Conservation (phyloP, 2,888 invertebrate species). For the Meta bourneti region DNA sequence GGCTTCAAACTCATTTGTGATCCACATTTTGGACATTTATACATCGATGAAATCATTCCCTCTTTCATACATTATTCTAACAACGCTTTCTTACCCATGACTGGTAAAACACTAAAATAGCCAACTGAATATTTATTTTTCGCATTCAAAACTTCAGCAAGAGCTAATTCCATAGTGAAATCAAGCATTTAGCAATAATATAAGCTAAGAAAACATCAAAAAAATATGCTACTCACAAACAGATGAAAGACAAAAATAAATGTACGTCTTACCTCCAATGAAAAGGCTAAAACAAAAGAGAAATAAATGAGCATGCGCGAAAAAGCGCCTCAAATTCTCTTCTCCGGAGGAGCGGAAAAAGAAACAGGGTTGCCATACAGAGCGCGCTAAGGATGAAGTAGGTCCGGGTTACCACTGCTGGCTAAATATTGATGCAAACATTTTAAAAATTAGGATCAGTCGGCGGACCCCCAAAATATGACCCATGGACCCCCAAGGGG, state of each 20-base stretch:
- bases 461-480: slow-evolving; percentile 53
- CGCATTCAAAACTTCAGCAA: slow-evolving; percentile 45
- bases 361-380: slow-evolving; percentile 73
- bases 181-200: not conserved
- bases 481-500: too few relatives aligned
- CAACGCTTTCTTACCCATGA: slow-evolving; percentile 48
- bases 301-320: too few relatives aligned
- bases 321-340: not conserved
- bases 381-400: slow-evolving; percentile 77
- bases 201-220: too few relatives aligned
- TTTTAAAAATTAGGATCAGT: slow-evolving; percentile 63
- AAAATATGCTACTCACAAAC: too few relatives aligned
- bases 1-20: too few relatives aligned
- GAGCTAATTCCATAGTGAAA: slow-evolving; percentile 25
- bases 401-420: slow-evolving; percentile 50
- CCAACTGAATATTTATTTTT: slow-evolving; percentile 45
- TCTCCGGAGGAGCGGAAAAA: slow-evolving; percentile 45
- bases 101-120: slow-evolving; percentile 46
- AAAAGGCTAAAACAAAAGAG: too few relatives aligned
- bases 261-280: too few relatives aligned
- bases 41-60: too few relatives aligned
- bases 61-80: slow-evolving; percentile 7
- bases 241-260: too few relatives aligned
- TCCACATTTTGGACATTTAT: too few relatives aligned
- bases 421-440: slow-evolving; percentile 60